Percentiles rank a stretch among this genome's conserved stretches.
These are phyloP conservation scores for Portunus trituberculatus DNA, from an alignment of 1,140 invertebrate species.

Conservation along the genomic window DNA sequence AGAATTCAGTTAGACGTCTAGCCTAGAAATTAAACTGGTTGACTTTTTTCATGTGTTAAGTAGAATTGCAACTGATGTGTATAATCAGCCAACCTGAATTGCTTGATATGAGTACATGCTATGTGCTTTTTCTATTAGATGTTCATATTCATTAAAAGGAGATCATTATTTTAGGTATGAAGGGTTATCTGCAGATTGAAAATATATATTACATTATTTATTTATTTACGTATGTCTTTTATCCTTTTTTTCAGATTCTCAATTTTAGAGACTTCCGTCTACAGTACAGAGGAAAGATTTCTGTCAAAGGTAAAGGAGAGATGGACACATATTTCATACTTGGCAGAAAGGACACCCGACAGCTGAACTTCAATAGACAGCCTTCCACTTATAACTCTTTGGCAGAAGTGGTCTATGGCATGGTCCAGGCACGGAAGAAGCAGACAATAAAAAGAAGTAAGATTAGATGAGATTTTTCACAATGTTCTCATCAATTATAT, in stretches of 20 bases:
- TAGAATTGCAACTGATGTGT: too few relatives aligned
- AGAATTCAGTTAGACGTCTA: too few relatives aligned
- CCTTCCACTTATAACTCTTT: conserved; percentile 87
- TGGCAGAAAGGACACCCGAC: conserved; percentile 83
- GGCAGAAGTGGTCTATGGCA: conserved; percentile 92
- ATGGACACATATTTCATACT: conserved; percentile 97
- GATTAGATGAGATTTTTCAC: conserved; percentile 18
- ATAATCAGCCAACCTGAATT: too few relatives aligned
- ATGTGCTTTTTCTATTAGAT: too few relatives aligned
- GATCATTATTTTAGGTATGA: too few relatives aligned
- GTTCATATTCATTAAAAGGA: too few relatives aligned
- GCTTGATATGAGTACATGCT: too few relatives aligned
- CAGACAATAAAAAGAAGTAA: conserved; percentile 76
- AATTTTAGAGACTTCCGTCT: conserved; percentile 87
- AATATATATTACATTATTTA: neutral
- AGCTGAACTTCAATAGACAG: conserved; percentile 84
- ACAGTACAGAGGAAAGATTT: conserved; percentile 89
- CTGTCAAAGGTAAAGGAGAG: conserved; percentile 96
- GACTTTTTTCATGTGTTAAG: too few relatives aligned
- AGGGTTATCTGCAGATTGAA: too few relatives aligned
- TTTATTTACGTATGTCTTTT: conserved; percentile 27
- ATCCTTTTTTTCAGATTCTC: conserved; percentile 83
- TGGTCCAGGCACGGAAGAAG: conserved; percentile 86
- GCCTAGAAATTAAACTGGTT: too few relatives aligned
- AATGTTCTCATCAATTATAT: neutral